Conservation (phyloP, 2,888 invertebrate species). For the Pheosia gnoma region DNA sequence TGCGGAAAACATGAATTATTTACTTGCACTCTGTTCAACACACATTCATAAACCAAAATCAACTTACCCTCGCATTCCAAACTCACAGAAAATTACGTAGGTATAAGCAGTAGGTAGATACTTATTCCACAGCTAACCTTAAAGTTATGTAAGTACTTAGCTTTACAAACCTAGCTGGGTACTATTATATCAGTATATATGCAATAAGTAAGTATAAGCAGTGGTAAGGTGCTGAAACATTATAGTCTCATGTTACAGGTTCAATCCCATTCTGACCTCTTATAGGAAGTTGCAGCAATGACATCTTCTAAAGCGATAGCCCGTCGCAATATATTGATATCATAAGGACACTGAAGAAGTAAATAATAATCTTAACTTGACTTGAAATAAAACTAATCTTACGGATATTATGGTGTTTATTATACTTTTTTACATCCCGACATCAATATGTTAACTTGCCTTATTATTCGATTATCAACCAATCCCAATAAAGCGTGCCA, state of each 20-base stretch:
- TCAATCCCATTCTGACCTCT: background rate
- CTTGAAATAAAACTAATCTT: no score
- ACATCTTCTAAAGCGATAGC: background rate
- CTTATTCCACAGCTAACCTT: no score
- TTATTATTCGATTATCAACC: no score
- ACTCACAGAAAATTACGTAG: background rate
- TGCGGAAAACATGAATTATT: conserved; percentile 24
- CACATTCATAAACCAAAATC: conserved; percentile 21
- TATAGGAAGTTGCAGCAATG: background rate
- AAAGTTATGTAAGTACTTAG: no score
- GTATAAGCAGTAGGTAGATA: no score
- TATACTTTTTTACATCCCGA: no score
- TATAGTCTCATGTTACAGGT: background rate
- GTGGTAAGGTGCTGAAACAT: background rate
- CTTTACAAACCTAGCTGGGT: no score
- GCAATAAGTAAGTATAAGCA: background rate
- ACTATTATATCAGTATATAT: no score
- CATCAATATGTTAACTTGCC: no score
- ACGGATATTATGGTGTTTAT: no score
- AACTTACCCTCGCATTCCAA: conserved; percentile 9
- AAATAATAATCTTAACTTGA: no score
- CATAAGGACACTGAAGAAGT: background rate
- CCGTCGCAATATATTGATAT: background rate
- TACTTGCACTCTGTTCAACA: conserved; percentile 12
- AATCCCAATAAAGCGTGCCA: no score